A percentile compares a stretch with the other conserved stretches of the same genome.
These are phyloP conservation scores for Charadrius vociferus DNA, from an alignment of 2,113 vertebrate genomes.

Conservation along the genomic window DNA sequence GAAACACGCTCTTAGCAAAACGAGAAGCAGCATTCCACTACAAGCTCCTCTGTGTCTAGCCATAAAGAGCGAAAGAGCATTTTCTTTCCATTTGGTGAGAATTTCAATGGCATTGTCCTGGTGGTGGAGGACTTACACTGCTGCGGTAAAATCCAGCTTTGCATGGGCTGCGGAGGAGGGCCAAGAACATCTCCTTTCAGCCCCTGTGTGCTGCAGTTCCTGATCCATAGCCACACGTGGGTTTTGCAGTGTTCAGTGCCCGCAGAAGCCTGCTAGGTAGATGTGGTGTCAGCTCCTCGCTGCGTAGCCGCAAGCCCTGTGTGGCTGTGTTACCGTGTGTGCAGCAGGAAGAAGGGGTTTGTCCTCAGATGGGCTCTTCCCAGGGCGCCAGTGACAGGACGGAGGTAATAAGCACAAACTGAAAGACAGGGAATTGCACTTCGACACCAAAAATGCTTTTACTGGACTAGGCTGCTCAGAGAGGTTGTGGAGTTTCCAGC, in stretches of 20 bases:
- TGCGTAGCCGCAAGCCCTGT: not conserved
- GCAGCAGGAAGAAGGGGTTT: not conserved
- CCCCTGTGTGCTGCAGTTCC: not conserved
- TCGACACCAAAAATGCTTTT: not conserved
- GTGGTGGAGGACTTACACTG: not conserved
- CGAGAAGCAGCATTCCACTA: not conserved
- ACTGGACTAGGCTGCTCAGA: not conserved
- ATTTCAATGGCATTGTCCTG: not conserved
- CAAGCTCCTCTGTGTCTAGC: not conserved
- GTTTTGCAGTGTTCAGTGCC: not conserved
- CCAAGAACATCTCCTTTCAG: not conserved
- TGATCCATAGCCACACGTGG: not conserved
- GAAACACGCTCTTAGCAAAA: not conserved
- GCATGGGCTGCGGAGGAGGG: not conserved
- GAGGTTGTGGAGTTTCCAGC: not conserved
- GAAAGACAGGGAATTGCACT: not conserved
- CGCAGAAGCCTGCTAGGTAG: not conserved
- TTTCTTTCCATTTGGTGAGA: not conserved
- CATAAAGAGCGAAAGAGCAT: not conserved
- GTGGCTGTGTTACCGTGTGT: rapidly evolving
- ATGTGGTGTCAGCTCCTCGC: not conserved
- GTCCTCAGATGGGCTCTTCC: not conserved
- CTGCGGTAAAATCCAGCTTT: not conserved
- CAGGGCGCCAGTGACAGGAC: not conserved
- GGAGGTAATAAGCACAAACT: not conserved